Evolutionary conservation across 2,797 vertebrate species (phyloP), one percentile per base, ranked within the genome.

Genomic region (Odontamblyopus lacepedii): DNA sequence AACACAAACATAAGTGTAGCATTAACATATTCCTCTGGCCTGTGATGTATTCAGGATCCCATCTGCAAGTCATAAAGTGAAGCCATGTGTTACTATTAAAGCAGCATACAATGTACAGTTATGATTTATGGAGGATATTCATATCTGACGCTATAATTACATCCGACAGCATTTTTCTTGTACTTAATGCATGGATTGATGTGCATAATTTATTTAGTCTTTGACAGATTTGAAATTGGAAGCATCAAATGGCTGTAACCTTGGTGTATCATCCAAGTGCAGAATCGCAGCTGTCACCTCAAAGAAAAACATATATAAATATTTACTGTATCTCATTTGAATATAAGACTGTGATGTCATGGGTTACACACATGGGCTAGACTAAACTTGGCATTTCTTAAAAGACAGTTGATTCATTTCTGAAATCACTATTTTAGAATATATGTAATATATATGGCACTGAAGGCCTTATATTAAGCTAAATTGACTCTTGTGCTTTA

Each of bases 171-270:
- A 74, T 85, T 89, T 85, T 77, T 79, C 72, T 70, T 78, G 78
- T 79, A 82, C 78, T 77, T 44, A 71, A 71, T 63, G 75, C 80
- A 64, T 61, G 78, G 79, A 90, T 82, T 92, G 82, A 92, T 88
- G 82, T 83, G 79, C 80, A 88, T 88, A 85, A 92, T 90, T 89
- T 87, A 89, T 92, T 89, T 88, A 89, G 87, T 86, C 85, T 74
- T 62, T 2, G 81, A 88, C 78, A 85, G 76, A 87, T 91, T 91
- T 88, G 75, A 90, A 92, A 92, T 87, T 84, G 78, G 80, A 89
- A 86, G 75, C 85, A 82, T 83, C 74, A 85, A 87, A 90, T 79
- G 61, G 8, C 69, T 72, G 78, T 85, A 89, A 91, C 91, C 87
- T 90, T 88, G 85, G 79, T 35, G 72, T n/a, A 44, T 81, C 78